Evolutionary conservation across 2,888 invertebrate species (phyloP).

Genomic region (Urechis unicinctus): DNA sequence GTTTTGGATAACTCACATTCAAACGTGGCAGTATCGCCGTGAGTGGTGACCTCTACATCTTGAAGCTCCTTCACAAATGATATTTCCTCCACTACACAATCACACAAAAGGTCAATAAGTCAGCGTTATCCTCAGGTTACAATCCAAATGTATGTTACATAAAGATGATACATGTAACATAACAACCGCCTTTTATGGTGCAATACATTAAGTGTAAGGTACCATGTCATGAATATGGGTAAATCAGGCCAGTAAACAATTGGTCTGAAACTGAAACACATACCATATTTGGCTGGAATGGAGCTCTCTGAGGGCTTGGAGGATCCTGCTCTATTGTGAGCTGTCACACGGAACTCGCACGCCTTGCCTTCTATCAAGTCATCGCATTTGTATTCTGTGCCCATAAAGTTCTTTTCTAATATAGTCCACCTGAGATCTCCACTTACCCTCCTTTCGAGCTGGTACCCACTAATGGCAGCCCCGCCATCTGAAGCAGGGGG

Average conservation of each 20-base stretch:
- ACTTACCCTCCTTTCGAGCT: constrained; percentile 15
- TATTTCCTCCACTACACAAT: constrained; percentile 40
- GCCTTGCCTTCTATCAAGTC: constrained; percentile 86
- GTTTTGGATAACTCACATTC: constrained; percentile 76
- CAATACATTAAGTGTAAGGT: neutral
- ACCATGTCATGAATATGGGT: no score
- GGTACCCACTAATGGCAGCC: constrained; percentile 13
- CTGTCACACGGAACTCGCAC: constrained; percentile 80
- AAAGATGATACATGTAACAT: no score
- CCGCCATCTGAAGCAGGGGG: constrained; percentile 16
- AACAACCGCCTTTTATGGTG: no score
- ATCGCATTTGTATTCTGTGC: constrained; percentile 17
- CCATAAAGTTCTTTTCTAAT: constrained; percentile 26
- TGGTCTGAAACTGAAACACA: no score
- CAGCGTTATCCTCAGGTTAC: no score
- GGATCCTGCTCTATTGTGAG: constrained; percentile 84
- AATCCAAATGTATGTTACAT: no score
- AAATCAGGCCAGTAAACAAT: no score
- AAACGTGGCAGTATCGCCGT: constrained; percentile 50
- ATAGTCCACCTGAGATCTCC: constrained; percentile 30
- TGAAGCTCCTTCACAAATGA: constrained; percentile 35
- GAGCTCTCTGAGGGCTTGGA: constrained; percentile 52
- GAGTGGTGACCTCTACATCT: constrained; percentile 33
- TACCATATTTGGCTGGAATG: constrained; percentile 15
- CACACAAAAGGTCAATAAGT: no score